phyloP scores from a whole-genome alignment of 2,113 vertebrate genomes.

The Vireo altiloquus region DNA sequence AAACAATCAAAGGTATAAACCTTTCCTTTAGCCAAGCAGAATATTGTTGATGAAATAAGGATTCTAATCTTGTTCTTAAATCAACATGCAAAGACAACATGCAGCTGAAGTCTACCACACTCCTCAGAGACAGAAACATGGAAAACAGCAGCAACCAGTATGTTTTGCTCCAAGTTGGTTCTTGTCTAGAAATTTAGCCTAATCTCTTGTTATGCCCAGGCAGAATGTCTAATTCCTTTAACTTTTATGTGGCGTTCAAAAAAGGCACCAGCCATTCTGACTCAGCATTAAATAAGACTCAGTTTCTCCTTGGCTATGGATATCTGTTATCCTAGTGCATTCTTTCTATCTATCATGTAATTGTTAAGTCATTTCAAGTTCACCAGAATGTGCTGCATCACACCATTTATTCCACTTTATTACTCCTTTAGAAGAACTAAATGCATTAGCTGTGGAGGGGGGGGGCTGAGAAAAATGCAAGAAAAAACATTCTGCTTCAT shows the following conservation, averaged over 20 bases:
- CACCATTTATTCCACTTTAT: not conserved
- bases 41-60: not conserved
- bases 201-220: not conserved
- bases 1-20: not conserved
- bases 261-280: not conserved
- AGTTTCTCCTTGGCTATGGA: not conserved
- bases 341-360: not conserved
- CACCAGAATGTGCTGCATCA: not conserved
- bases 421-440: not conserved
- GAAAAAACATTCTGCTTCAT: not conserved
- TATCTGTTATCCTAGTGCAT: not conserved
- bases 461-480: not conserved
- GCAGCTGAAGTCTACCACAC: not conserved
- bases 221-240: not conserved
- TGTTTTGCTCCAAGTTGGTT: not conserved
- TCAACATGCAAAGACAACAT: not conserved
- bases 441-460: not conserved
- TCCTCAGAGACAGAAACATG: not conserved
- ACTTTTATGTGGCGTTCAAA: not conserved
- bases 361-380: not conserved
- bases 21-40: not conserved
- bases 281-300: not conserved
- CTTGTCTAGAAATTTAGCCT: not conserved
- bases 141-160: not conserved
- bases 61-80: not conserved